Evolutionary conservation across 1,140 invertebrate genomes (phyloP), one percentile per base, ranked within the genome.

Genomic region (Grapholita molesta): DNA sequence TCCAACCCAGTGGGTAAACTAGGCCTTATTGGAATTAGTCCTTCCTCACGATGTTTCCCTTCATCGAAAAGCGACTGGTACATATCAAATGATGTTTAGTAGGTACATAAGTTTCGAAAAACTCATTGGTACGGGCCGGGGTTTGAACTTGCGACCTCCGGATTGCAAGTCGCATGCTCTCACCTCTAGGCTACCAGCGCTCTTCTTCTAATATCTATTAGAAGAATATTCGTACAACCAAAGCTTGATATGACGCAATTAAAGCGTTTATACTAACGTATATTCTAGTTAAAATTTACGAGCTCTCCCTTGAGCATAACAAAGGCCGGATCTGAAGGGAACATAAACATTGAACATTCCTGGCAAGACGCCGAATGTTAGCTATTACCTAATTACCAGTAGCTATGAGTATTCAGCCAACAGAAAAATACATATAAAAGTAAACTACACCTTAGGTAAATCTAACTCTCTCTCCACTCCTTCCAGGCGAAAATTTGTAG

Each of bases 291-390:
- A 21, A 61, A 61, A 61, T 61, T 28, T 28, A 25, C 28, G 28
- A 28, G 24, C 55, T 61, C 55, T 61, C 55, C 15, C 28, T 61
- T 32, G 55, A 61, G 18, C 55, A 61, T 28, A 61, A 61, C 55
- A 61, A 61, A 61, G 55, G 55, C 55, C 24, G 55, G 55, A 61
- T 61, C 55, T 61, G 55, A 61, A 61, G 55, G 55, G 55, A 61
- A 61, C 24, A 25, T 61, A 61, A 61, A 61, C 55, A 61, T 61
- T 61, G 28, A 61, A 6, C 24, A 61, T 61, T 61, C 48, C 55
- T 61, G 55, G 55, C 55, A 61, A 28, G 24, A 9, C n/a, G 28
- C 55, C 25, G 55, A 61, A 61, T 25, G 55, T 61, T 30, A 25
- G 55, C 28, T 61, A 61, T 61, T 30, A 25, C 25, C 28, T 61